Evolutionary conservation across 2,113 vertebrate species (phyloP).

Genomic region (Philantomba maxwellii): DNA sequence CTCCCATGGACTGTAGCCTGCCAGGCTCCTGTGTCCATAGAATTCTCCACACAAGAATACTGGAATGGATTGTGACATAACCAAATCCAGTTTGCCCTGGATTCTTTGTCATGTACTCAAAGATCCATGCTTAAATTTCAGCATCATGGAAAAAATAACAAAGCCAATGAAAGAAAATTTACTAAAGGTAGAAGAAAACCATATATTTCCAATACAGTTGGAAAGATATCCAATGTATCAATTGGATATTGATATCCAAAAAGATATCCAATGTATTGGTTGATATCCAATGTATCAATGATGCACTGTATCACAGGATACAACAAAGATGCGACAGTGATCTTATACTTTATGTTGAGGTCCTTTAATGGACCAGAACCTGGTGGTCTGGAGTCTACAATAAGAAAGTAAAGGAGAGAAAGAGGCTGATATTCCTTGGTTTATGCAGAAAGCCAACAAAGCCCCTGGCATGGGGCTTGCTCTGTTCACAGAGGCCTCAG

Average conservation of each 20-base stretch:
- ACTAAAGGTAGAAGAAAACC: background rate
- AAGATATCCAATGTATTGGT: background rate
- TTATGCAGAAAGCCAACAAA: too few species aligned
- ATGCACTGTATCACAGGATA: background rate
- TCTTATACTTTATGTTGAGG: background rate
- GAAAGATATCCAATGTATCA: background rate
- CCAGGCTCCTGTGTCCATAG: background rate
- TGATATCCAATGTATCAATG: background rate
- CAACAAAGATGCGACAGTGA: background rate
- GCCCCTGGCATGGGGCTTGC: too few species aligned
- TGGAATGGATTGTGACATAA: background rate
- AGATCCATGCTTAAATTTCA: background rate
- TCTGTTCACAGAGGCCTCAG: too few species aligned
- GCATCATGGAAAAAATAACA: background rate
- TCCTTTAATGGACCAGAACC: too few species aligned
- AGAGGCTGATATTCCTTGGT: too few species aligned
- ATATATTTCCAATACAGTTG: background rate
- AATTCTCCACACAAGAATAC: background rate
- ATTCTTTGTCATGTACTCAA: background rate
- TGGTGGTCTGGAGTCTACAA: too few species aligned
- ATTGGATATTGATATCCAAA: background rate
- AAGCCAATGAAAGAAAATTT: background rate
- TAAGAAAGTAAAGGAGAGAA: too few species aligned
- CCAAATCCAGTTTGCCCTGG: background rate
- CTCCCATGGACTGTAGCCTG: background rate